Base-by-base conservation (phyloP, 2,888 invertebrate species). In the Aphodius granarius region DNA sequence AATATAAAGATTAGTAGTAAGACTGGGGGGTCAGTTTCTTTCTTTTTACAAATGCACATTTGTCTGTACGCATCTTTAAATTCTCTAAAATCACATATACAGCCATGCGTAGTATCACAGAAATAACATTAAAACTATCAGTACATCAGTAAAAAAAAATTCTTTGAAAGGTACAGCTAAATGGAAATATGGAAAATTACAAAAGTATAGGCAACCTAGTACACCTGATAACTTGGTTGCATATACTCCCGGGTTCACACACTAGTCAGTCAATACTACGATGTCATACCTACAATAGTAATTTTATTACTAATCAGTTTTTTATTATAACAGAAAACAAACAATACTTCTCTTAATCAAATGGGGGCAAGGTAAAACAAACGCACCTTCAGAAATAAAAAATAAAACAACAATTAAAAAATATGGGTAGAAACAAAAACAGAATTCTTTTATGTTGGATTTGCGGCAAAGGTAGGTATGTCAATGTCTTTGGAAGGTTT, bases 401-500 rank as follows among this genome's bases (percentile, higher is more conserved):
- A 23, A 17, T n/a, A 66, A 63, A 73, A 73, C 19, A 73, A 73
- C 22, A n/a, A 18, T 15, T 68, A 68, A 68, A 68, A 19, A 21
- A 20, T 68, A 21, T 68, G 21, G 19, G 19, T 0, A 19, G 2
- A 19, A 65, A 20, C 22, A 20, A 68, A 68, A 68, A 21, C 19
- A 68, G 6, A 68, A 68, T 9, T 43, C 68, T 20, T 68, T 68
- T 68, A 68, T 15, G 68, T 64, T 43, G 72, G 63, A 71, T 74
- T 77, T 43, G 72, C 22, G 22, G 21, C 22, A 68, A 68, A 68
- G 5, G 22, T 21, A 20, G 68, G n/a, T 19, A 68, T 22, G 9
- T n/a, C 22, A n/a, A 22, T n/a, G 2, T 19, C 20, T 16, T 68
- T n/a, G 2, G 20, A 70, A n/a, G 73, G 74, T 71, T 79, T 80